A percentile compares a stretch with the other conserved stretches of the same genome.
phyloP scores from a whole-genome alignment of 2,888 invertebrate genomes.

The Orchesella flavescens region DNA sequence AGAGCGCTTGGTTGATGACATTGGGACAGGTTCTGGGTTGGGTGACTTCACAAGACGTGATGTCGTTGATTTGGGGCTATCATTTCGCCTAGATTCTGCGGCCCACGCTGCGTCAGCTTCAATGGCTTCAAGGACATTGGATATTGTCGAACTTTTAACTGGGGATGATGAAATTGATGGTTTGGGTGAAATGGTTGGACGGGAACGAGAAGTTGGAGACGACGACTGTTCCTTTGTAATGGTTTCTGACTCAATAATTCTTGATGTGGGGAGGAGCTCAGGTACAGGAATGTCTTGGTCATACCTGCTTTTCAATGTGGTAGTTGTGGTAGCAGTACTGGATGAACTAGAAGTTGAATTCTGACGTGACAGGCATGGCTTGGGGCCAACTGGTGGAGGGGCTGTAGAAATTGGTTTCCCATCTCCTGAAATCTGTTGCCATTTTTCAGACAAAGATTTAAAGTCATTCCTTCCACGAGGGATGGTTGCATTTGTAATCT shows the following conservation, averaged over 20 bases:
- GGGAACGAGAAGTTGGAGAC: background rate
- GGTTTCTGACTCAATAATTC: slow-evolving; percentile 2
- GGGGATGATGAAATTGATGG: slow-evolving; percentile 29
- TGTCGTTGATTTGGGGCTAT: slow-evolving; percentile 1
- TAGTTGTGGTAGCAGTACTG: slow-evolving; percentile 26
- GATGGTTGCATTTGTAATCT: slow-evolving; percentile 60
- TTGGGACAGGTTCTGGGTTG: slow-evolving; percentile 38
- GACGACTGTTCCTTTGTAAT: slow-evolving; percentile 9
- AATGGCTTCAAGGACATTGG: slow-evolving; percentile 53
- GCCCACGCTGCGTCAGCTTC: slow-evolving; percentile 63
- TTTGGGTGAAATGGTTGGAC: slow-evolving; percentile 55
- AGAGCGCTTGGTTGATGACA: slow-evolving; percentile 72
- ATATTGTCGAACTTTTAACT: slow-evolving; percentile 41
- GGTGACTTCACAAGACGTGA: slow-evolving; percentile 44
- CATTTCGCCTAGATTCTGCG: slow-evolving; percentile 55
- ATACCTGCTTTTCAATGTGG: slow-evolving; percentile 26
- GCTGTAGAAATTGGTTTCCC: slow-evolving; percentile 66
- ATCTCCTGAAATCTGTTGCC: slow-evolving; percentile 73
- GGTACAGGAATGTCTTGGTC: slow-evolving; percentile 5
- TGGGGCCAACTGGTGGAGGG: slow-evolving; percentile 57
- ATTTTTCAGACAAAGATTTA: slow-evolving; percentile 74
- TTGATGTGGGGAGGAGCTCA: slow-evolving; percentile 17
- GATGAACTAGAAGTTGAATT: slow-evolving; percentile 42
- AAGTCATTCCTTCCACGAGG: slow-evolving; percentile 73
- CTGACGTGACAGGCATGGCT: slow-evolving; percentile 60